phyloP scores from a whole-genome alignment of 2,888 invertebrate genomes.

The Oscheius sp. region DNA sequence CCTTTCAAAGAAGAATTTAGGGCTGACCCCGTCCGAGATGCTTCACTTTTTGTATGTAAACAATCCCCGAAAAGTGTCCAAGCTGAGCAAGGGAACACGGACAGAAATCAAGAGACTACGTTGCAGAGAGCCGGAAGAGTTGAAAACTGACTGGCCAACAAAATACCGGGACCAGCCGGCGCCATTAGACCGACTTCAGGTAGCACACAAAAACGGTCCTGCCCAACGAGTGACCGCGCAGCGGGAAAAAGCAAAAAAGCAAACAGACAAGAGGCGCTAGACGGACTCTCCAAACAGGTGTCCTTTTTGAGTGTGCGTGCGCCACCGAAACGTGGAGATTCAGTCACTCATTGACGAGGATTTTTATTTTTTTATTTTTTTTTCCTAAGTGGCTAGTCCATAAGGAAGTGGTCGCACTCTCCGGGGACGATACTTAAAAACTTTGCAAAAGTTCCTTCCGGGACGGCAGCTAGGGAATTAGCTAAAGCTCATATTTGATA shows the following conservation, averaged over 20 bases:
- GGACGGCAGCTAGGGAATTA: no score
- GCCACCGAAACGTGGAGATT: not conserved
- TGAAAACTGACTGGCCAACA: not conserved
- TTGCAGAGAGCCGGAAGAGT: not conserved
- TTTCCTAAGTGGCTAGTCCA: no score
- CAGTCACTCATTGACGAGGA: no score
- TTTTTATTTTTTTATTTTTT: no score
- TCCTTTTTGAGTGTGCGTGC: conserved; percentile 13
- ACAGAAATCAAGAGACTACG: not conserved
- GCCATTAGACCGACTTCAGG: not conserved
- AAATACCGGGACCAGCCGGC: not conserved
- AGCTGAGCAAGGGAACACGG: not conserved
- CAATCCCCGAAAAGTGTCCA: no score
- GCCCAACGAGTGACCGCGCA: not conserved
- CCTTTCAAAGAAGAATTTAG: not conserved
- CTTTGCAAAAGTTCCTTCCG: no score
- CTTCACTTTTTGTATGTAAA: no score
- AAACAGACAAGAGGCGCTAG: conserved; percentile 7
- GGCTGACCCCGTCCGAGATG: no score
- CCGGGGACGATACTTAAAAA: not conserved
- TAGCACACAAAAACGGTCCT: not conserved
- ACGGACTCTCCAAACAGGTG: conserved; percentile 27
- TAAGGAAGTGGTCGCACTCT: not conserved
- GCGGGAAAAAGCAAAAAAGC: conserved; percentile 15
- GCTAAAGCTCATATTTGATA: no score